Conservation (phyloP, 2,113 vertebrate genomes). For the Anoplopoma fimbria region DNA sequence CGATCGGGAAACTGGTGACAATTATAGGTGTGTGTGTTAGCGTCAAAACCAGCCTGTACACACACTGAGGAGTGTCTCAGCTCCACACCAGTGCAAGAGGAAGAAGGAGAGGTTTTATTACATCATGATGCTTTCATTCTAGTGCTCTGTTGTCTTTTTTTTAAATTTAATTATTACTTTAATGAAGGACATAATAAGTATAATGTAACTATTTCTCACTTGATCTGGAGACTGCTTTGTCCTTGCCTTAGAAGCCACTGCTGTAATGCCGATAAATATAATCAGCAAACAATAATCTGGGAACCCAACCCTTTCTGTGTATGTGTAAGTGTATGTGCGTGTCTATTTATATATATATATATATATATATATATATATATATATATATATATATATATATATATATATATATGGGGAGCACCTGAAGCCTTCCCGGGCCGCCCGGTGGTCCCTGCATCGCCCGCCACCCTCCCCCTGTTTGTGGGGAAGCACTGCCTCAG, state of each 20-base stretch:
- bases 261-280: slow-evolving; percentile 24
- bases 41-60: background rate
- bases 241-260: background rate
- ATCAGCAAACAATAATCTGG: slow-evolving; percentile 43
- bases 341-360: no score
- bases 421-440: slow-evolving; percentile 12
- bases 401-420: slow-evolving; percentile 7
- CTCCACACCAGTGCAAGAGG: background rate
- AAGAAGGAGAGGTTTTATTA: background rate
- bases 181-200: background rate
- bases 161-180: background rate
- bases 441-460: slow-evolving; percentile 53
- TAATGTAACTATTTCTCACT: background rate
- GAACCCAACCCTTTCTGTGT: background rate
- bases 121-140: background rate
- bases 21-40: background rate
- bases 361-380: no score
- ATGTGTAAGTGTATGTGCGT: background rate
- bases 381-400: no score
- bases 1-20: background rate
- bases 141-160: background rate
- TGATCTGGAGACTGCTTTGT: slow-evolving; percentile 7
- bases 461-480: background rate
- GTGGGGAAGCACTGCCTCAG: slow-evolving; percentile 23
- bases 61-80: background rate